These are phyloP conservation scores for Notocelia uddmanniana DNA, from an alignment of 2,888 invertebrate species.

Conservation along the genomic window DNA sequence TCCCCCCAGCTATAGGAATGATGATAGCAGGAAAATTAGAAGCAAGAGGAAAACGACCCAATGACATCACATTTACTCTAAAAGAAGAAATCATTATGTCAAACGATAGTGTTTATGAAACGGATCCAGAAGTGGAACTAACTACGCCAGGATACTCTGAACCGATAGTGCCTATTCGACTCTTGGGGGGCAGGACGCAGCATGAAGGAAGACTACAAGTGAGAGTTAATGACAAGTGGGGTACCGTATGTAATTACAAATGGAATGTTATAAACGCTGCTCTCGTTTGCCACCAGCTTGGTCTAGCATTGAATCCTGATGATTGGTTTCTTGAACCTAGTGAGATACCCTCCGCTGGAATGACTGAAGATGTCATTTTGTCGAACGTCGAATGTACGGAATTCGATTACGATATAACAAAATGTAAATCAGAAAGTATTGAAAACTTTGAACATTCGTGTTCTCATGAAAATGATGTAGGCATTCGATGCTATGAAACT, in stretches of 20 bases:
- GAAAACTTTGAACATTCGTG: conserved; percentile 96
- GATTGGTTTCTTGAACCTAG: conserved; percentile 95
- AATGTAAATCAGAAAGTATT: conserved; percentile 92
- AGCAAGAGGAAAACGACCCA: conserved; percentile 92
- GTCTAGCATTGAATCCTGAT: conserved; percentile 95
- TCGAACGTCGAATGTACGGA: conserved; percentile 96
- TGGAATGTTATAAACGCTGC: conserved; percentile 97
- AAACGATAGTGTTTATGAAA: conserved; percentile 87
- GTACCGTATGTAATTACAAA: conserved; percentile 98
- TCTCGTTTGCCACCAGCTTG: conserved; percentile 97
- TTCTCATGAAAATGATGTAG: conserved; percentile 94
- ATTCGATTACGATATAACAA: conserved; percentile 95
- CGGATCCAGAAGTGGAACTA: conserved; percentile 85
- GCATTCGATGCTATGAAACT: conserved; percentile 94
- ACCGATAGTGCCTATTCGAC: conserved; percentile 89
- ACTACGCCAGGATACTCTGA: conserved; percentile 87
- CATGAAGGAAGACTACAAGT: conserved; percentile 96
- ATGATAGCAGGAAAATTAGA: conserved; percentile 97
- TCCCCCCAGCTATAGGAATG: conserved; percentile 97
- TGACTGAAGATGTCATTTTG: conserved; percentile 90
- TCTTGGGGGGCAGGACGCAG: conserved; percentile 92
- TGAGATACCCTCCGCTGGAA: conserved; percentile 92
- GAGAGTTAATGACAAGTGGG: conserved; percentile 95
- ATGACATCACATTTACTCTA: conserved; percentile 92
- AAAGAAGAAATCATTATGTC: conserved; percentile 90